Conservation (phyloP, 1,140 invertebrate genomes). For the Eumaeus atala region DNA sequence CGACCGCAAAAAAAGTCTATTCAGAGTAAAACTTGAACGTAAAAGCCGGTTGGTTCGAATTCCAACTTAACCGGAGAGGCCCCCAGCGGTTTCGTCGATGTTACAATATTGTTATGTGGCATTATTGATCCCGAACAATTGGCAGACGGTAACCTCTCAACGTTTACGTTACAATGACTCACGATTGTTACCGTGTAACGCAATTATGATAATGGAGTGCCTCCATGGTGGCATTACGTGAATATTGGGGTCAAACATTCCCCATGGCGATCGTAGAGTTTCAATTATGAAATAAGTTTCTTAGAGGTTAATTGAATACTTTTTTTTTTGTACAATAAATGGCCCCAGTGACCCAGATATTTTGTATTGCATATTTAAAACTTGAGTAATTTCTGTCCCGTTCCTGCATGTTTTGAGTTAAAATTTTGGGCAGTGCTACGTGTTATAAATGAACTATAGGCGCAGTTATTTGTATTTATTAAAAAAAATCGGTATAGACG, state of each 20-base stretch:
- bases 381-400: too few species aligned
- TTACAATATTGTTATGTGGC: constrained; percentile 1
- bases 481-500: too few species aligned
- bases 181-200: background rate
- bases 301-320: too few species aligned
- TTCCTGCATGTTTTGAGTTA: too few species aligned
- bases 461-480: too few species aligned
- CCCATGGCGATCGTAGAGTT: constrained; percentile 4
- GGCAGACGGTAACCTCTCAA: background rate
- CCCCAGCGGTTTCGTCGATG: background rate
- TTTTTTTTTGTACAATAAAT: too few species aligned
- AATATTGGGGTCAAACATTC: constrained; percentile 3
- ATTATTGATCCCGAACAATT: background rate
- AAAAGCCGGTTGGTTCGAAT: constrained; percentile 1
- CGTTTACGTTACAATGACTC: background rate
- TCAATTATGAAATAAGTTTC: background rate
- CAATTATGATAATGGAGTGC: constrained; percentile 3
- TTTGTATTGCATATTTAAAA: too few species aligned
- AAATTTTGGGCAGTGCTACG: too few species aligned
- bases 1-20: constrained; percentile 1
- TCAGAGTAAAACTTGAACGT: constrained; percentile 5
- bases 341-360: too few species aligned
- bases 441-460: too few species aligned
- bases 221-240: background rate
- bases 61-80: background rate